These are phyloP conservation scores for Leucopsar rothschildi DNA, from an alignment of 2,113 vertebrate species.

Conservation along the genomic window DNA sequence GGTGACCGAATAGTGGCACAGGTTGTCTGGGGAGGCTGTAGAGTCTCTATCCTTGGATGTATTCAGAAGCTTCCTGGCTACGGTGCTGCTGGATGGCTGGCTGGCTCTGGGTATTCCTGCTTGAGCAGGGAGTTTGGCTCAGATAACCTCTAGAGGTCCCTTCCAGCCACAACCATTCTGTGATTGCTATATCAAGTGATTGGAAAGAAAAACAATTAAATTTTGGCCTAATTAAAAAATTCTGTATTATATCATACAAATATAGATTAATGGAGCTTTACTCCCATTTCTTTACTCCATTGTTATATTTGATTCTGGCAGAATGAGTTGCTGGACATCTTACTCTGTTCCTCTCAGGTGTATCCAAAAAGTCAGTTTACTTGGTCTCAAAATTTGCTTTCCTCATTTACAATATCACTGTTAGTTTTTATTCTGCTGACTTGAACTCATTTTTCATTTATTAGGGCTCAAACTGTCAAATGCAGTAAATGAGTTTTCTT, in stretches of 20 bases:
- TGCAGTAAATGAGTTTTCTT: neutral
- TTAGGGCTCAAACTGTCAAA: neutral
- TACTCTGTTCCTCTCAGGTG: neutral
- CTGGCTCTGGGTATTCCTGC: neutral
- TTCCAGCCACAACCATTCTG: neutral
- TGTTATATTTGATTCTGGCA: neutral
- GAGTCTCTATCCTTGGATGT: neutral
- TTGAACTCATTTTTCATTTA: neutral
- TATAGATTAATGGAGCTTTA: neutral
- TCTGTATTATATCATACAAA: accelerated
- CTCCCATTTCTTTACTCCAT: neutral
- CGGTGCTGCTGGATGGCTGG: neutral
- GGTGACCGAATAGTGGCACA: neutral
- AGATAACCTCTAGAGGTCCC: neutral
- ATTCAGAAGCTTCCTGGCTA: accelerated
- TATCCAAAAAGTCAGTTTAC: neutral
- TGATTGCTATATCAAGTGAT: neutral
- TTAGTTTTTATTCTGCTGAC: neutral
- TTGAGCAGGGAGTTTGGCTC: neutral
- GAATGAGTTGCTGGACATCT: neutral
- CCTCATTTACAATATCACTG: neutral
- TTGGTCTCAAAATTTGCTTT: neutral
- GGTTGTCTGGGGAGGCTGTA: neutral
- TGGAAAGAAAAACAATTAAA: neutral
- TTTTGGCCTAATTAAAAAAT: neutral